These are phyloP conservation scores for Amblyraja radiata DNA, from an alignment of 2,797 vertebrate genomes.

Conservation along the genomic window DNA sequence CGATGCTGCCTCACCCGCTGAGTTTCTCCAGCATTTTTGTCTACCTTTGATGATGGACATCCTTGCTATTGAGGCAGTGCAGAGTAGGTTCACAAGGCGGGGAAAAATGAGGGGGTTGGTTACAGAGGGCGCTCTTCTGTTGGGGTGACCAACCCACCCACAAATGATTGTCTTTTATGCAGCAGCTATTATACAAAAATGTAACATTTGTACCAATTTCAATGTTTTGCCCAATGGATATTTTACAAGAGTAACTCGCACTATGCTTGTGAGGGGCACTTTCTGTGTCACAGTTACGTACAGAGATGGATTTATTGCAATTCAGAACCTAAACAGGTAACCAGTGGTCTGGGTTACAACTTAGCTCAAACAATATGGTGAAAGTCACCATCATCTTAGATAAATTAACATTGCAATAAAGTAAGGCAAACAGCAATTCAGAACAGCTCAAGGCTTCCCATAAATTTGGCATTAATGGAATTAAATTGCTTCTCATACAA, in stretches of 20 bases:
- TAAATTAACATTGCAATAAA: background rate
- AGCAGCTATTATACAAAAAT: background rate
- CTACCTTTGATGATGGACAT: no score
- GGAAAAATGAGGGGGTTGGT: no score
- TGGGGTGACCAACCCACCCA: no score
- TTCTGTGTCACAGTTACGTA: background rate
- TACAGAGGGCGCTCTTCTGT: no score
- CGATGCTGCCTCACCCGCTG: no score
- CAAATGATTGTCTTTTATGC: background rate
- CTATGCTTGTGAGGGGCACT: background rate
- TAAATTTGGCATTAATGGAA: constrained; percentile 7
- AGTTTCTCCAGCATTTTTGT: no score
- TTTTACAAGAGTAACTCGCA: background rate
- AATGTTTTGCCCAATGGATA: background rate
- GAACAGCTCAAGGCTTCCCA: background rate
- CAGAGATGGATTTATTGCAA: background rate
- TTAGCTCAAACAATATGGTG: background rate
- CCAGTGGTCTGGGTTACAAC: background rate
- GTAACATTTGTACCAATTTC: background rate
- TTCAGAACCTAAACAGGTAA: background rate
- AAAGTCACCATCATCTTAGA: constrained; percentile 2
- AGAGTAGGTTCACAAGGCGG: no score
- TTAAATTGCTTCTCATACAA: constrained; percentile 6
- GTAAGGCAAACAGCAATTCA: background rate
- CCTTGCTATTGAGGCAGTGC: no score